These are phyloP conservation scores for Dimorphilus gyrociliatus DNA, from an alignment of 2,888 invertebrate genomes.

Conservation along the genomic window DNA sequence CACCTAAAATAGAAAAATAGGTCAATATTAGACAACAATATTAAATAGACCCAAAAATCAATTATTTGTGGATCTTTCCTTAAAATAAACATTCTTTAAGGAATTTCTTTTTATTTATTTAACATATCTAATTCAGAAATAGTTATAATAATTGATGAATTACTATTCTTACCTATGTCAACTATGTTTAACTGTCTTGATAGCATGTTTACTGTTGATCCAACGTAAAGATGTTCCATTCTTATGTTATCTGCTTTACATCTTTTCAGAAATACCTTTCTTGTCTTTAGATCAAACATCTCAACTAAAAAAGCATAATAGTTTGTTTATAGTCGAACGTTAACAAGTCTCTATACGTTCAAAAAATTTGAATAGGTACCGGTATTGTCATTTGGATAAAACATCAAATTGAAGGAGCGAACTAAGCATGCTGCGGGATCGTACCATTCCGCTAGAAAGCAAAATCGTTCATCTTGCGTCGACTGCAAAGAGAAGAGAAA, in stretches of 20 bases:
- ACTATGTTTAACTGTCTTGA: slow-evolving; percentile 36
- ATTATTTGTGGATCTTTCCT: no score
- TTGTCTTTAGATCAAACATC: slow-evolving; percentile 40
- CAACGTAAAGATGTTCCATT: slow-evolving; percentile 35
- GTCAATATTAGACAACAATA: no score
- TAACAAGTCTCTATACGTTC: neutral
- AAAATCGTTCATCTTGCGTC: slow-evolving; percentile 22
- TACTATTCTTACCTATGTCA: no score
- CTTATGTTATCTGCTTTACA: slow-evolving; percentile 28
- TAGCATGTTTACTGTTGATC: slow-evolving; percentile 37
- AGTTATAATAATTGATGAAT: no score
- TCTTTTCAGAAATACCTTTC: slow-evolving; percentile 35
- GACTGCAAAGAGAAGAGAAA: slow-evolving; percentile 6
- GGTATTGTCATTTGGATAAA: slow-evolving; percentile 57
- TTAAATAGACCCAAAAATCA: no score
- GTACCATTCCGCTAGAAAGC: slow-evolving; percentile 59
- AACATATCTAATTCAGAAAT: no score
- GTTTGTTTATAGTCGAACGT: neutral
- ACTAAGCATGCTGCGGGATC: slow-evolving; percentile 58
- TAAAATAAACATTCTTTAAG: no score
- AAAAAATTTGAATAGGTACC: slow-evolving; percentile 1
- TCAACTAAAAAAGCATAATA: slow-evolving; percentile 8
- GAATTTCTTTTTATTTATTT: no score
- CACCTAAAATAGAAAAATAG: no score
- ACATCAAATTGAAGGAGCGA: slow-evolving; percentile 59